phyloP scores from a whole-genome alignment of 2,797 vertebrate genomes.

The Scomberomorus guttatus region DNA sequence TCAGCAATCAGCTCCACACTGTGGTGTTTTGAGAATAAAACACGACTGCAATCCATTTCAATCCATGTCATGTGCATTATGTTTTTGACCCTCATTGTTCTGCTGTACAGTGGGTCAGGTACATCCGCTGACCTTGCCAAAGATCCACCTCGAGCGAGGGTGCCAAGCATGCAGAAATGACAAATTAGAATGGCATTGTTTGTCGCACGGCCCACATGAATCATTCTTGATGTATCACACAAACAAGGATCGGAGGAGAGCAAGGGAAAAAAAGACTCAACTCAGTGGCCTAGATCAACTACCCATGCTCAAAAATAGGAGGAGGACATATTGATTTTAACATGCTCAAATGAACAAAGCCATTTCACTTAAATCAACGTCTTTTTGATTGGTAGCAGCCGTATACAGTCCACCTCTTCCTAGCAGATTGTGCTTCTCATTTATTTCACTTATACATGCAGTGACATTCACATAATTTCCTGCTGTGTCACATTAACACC shows the following conservation, averaged over 20 bases:
- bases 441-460: slow-evolving; percentile 77
- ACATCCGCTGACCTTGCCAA: slow-evolving; percentile 63
- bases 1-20: slow-evolving; percentile 18
- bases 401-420: slow-evolving; percentile 37
- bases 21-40: slow-evolving; percentile 48
- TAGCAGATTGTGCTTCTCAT: slow-evolving; percentile 62
- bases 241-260: slow-evolving; percentile 32
- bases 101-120: slow-evolving; percentile 61
- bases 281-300: slow-evolving; percentile 39
- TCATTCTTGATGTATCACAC: slow-evolving; percentile 55
- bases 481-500: slow-evolving; percentile 64
- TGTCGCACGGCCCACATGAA: slow-evolving; percentile 55
- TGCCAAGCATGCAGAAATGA: slow-evolving; percentile 74
- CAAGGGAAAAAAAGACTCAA: slow-evolving; percentile 33
- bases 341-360: slow-evolving; percentile 67
- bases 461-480: slow-evolving; percentile 80
- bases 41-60: slow-evolving; percentile 63
- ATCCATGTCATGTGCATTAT: slow-evolving; percentile 55
- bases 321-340: slow-evolving; percentile 62
- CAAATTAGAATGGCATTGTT: slow-evolving; percentile 76
- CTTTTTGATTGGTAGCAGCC: slow-evolving; percentile 42
- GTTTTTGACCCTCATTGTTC: slow-evolving; percentile 62
- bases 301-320: slow-evolving; percentile 36
- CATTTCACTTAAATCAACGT: slow-evolving; percentile 64
- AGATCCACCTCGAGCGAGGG: slow-evolving; percentile 44